Evolutionary conservation across 2,888 invertebrate genomes (phyloP).

Genomic region (Drosophila prolongata): DNA sequence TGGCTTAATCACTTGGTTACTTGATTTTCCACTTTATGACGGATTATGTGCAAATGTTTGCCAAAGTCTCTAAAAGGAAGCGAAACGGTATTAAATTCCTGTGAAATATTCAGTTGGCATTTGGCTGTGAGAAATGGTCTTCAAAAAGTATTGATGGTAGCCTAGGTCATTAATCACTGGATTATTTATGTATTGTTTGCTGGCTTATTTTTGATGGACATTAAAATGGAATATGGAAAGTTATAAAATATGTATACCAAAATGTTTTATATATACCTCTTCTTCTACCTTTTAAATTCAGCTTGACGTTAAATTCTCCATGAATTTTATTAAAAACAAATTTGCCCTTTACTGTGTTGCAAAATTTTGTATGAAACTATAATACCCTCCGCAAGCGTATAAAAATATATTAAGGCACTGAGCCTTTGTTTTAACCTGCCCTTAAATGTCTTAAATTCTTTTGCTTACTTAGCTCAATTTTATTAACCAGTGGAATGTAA

Average conservation of each 20-base stretch:
- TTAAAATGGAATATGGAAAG: neutral
- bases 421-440: neutral
- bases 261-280: too few relatives aligned
- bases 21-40: slow-evolving; percentile 79
- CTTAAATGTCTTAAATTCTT: neutral
- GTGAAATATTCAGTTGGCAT: neutral
- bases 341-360: too few relatives aligned
- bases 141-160: slow-evolving; percentile 1
- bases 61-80: slow-evolving; percentile 51
- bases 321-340: too few relatives aligned
- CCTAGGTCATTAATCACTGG: slow-evolving; percentile 18
- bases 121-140: slow-evolving; percentile 16
- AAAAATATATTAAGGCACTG: too few relatives aligned
- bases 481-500: slow-evolving; percentile 5
- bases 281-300: neutral
- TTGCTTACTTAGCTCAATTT: neutral
- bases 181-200: slow-evolving; percentile 2
- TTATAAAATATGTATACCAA: neutral
- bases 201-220: neutral
- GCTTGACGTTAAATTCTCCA: too few relatives aligned
- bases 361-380: too few relatives aligned
- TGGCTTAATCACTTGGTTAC: slow-evolving; percentile 73
- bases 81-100: slow-evolving; percentile 25
- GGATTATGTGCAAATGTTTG: slow-evolving; percentile 76
- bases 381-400: too few relatives aligned